phyloP scores from a whole-genome alignment of 2,888 invertebrate species.

The Mactromeris polynyma region DNA sequence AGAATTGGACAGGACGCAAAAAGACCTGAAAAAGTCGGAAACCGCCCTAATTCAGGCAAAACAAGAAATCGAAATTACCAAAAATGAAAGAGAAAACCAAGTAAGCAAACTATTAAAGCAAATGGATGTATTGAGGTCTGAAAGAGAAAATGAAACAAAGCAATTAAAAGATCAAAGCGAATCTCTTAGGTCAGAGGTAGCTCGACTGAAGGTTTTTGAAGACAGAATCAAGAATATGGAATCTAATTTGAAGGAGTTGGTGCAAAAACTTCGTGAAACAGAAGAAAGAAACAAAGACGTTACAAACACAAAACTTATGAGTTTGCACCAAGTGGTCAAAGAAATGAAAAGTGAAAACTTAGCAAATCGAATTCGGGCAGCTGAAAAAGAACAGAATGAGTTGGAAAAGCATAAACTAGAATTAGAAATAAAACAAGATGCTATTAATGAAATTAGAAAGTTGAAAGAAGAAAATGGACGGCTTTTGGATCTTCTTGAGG shows the following conservation, averaged over 20 bases:
- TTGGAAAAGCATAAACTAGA: conserved; percentile 65
- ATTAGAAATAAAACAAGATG: conserved; percentile 71
- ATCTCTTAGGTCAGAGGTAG: conserved; percentile 59
- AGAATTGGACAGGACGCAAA: conserved; percentile 42
- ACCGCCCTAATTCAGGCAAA: conserved; percentile 56
- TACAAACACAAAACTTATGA: conserved; percentile 52
- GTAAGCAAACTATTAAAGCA: conserved; percentile 63
- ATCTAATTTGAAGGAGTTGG: conserved; percentile 58
- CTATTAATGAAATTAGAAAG: conserved; percentile 67
- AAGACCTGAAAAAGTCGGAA: conserved; percentile 57
- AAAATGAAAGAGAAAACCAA: conserved; percentile 68
- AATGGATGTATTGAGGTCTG: conserved; percentile 58
- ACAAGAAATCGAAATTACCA: conserved; percentile 63
- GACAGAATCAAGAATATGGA: conserved; percentile 64
- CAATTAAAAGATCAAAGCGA: conserved; percentile 68
- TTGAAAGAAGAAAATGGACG: conserved; percentile 63
- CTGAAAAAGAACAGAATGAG: conserved; percentile 68
- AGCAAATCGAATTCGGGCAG: conserved; percentile 62
- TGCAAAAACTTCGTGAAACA: conserved; percentile 49
- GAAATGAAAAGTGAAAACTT: conserved; percentile 71
- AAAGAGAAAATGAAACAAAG: conserved; percentile 63
- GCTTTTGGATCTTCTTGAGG: conserved; percentile 58
- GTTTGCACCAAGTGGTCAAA: conserved; percentile 60
- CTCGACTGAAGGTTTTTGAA: conserved; percentile 64
- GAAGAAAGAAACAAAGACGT: conserved; percentile 59